Conservation (phyloP, 2,797 vertebrate genomes). For the Tympanoctomys barrerae region DNA sequence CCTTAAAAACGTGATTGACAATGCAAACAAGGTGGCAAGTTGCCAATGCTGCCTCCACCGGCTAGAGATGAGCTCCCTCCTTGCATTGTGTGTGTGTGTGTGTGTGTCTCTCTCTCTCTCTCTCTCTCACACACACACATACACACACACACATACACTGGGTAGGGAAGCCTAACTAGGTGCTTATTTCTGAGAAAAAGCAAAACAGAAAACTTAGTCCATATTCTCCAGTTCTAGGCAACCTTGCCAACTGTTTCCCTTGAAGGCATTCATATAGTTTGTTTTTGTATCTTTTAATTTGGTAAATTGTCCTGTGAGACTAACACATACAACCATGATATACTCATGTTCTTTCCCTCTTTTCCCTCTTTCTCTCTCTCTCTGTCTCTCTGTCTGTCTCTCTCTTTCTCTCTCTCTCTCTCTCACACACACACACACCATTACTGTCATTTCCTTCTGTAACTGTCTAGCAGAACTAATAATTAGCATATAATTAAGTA, state of each 20-base stretch:
- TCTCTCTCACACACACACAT: too few species aligned
- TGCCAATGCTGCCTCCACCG: too few species aligned
- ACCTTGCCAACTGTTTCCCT: not conserved
- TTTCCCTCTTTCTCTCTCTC: not conserved
- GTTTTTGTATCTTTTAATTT: constrained; percentile 65
- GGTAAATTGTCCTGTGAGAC: constrained; percentile 50
- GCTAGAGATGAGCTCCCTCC: not conserved
- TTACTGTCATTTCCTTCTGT: constrained; percentile 51
- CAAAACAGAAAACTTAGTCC: not conserved
- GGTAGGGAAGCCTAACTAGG: too few species aligned
- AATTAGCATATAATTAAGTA: constrained; percentile 77
- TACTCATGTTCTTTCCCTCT: not conserved
- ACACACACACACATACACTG: too few species aligned
- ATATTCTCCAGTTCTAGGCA: not conserved
- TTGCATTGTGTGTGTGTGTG: not conserved
- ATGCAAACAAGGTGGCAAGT: not conserved
- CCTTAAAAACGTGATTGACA: not conserved
- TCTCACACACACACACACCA: too few species aligned
- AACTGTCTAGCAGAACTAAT: constrained; percentile 67
- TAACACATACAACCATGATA: not conserved
- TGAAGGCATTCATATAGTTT: not conserved
- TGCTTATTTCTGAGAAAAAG: not conserved
- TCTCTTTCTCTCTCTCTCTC: not conserved
- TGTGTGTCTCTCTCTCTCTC: too few species aligned
- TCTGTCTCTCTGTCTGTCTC: not conserved